Base-by-base conservation (phyloP, 30 jellyfish, hydroid and myxozoan species). In the Pelagia noctiluca region DNA sequence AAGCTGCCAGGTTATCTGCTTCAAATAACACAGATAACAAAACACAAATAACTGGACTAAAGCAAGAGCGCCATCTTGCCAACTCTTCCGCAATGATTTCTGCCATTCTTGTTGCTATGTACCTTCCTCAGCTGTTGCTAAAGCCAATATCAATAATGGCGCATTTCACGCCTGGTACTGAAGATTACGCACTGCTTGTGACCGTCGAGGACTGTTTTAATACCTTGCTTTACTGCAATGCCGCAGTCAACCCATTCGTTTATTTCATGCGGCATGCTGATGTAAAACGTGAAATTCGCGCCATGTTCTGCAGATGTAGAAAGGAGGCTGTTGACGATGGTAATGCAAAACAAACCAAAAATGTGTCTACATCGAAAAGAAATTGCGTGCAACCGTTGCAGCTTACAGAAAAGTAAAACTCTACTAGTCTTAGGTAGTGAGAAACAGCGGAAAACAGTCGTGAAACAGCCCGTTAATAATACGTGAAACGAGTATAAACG, bases 91-190 rank as follows among this genome's bases (percentile, higher is more conserved):
- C 85, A 18, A 18, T 73, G 49, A 23, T 73, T 8, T 16, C 85
- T 4, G 61, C 38, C 0, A 31, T 73, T 28, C 61, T 73, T 1
- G 12, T 42, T 10, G 3, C 32, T n/a, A 73, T 73, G 85, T 73
- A 73, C 73, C 73, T 73, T 2, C 85, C 85, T 1, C 85, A 73
- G 24, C 23, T 73, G 85, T 24, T 73, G 74, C 85, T 73, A 71
- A 73, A 73, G 73, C 85, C 85, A 16, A 42, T 73, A 21, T 73
- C 85, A 22, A 73, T 73, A n/a, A 34, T 46, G 22, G 13, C 38
- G 28, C 46, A 71, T 32, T 47, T 38, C 12, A 30, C 48, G 47
- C 21, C 24, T 23, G 71, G 73, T 33, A 35, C 35, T 0, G 33
- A n/a, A 18, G 38, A 31, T 19, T 46, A 31, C 23, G 35, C 22